Conservation (phyloP, 2,113 vertebrate species). For the Oriolus oriolus region DNA sequence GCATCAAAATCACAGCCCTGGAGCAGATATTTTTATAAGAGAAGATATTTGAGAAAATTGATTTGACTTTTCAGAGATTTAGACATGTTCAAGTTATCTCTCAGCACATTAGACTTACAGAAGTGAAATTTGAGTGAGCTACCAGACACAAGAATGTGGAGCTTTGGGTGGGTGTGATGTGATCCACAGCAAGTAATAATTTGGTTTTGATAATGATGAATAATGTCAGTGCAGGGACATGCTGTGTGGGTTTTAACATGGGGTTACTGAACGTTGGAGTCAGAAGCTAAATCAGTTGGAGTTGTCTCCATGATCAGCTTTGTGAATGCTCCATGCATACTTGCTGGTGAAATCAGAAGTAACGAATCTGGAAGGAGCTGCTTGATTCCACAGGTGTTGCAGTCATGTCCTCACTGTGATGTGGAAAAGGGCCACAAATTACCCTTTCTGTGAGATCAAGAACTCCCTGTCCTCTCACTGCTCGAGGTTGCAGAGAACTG, state of each 20-base stretch:
- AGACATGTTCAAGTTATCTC: background rate
- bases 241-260: background rate
- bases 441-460: background rate
- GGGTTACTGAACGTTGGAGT: accelerated
- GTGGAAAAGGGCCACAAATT: background rate
- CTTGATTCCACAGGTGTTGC: background rate
- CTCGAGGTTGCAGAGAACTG: background rate
- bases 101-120: background rate
- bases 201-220: background rate
- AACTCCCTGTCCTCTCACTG: accelerated
- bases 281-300: background rate
- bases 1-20: slow-evolving; percentile 1
- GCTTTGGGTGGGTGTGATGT: background rate
- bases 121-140: background rate
- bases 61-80: slow-evolving; percentile 19
- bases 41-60: background rate
- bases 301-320: background rate
- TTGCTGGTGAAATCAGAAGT: background rate
- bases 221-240: background rate
- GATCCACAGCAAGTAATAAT: background rate
- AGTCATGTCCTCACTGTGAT: background rate
- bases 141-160: background rate
- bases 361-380: accelerated
- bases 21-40: slow-evolving; percentile 12
- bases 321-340: background rate